Conservation (phyloP, 2,888 invertebrate species). For the Lepidocyrtinus sp. region DNA sequence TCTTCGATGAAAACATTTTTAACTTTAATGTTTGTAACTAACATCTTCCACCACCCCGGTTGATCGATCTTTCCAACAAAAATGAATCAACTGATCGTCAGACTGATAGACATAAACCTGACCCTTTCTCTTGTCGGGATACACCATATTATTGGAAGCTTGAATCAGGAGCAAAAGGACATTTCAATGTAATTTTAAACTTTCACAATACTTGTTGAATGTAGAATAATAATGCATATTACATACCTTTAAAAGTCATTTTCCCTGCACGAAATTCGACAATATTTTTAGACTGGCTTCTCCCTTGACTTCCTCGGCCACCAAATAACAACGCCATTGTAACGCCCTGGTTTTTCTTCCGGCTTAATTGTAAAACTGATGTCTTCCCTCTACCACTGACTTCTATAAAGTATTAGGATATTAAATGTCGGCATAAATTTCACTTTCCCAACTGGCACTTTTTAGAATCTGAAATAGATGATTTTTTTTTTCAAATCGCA, state of each 20-base stretch:
- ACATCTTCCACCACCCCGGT: constrained; percentile 94
- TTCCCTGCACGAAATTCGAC: constrained; percentile 97
- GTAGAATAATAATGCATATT: not conserved
- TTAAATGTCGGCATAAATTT: not conserved
- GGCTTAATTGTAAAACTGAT: not conserved
- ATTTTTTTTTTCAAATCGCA: no score
- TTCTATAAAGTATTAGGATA: not conserved
- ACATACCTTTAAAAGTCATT: constrained; percentile 88
- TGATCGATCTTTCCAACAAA: constrained; percentile 99
- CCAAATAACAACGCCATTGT: constrained; percentile 54
- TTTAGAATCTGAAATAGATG: not conserved
- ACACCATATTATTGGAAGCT: constrained; percentile 95
- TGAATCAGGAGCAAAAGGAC: no score
- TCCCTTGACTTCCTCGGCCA: constrained; percentile 78
- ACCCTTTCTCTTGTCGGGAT: constrained; percentile 96
- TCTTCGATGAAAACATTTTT: no score
- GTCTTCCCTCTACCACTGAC: not conserved
- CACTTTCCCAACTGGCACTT: not conserved
- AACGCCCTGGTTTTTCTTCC: not conserved
- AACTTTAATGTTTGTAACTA: constrained; percentile 71
- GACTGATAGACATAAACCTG: constrained; percentile 95
- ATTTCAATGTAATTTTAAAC: not conserved
- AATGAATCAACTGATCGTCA: constrained; percentile 98
- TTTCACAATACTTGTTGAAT: not conserved
- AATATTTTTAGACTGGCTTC: constrained; percentile 88